Percentiles rank a stretch among this genome's conserved stretches.
Evolutionary conservation across 2,888 invertebrate genomes (phyloP).

Genomic region (Aphidoletes aphidimyza): DNA sequence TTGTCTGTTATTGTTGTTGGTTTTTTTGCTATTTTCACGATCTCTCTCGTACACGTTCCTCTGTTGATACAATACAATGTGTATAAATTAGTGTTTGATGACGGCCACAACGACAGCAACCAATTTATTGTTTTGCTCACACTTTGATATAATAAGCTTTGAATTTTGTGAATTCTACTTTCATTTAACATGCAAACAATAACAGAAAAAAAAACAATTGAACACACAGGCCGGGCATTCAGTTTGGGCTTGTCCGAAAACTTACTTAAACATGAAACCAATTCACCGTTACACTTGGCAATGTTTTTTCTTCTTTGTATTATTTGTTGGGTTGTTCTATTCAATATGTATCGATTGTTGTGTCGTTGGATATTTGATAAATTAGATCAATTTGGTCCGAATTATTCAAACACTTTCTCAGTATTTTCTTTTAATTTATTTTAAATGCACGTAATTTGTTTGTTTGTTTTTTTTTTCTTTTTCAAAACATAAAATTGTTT

Average conservation of each 20-base stretch:
- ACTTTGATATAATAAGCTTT: neutral
- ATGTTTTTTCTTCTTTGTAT: neutral
- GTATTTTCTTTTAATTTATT: no score
- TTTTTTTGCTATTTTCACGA: neutral
- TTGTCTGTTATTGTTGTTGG: neutral
- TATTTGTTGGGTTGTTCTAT: neutral
- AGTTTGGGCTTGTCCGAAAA: neutral
- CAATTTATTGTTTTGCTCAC: slow-evolving; percentile 26
- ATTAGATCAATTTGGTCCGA: neutral
- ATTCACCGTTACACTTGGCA: slow-evolving; percentile 1
- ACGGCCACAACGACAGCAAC: slow-evolving; percentile 26
- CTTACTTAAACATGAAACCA: neutral
- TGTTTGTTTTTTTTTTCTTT: neutral
- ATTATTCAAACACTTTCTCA: no score
- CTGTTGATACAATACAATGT: slow-evolving; percentile 46
- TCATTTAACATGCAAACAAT: slow-evolving; percentile 20
- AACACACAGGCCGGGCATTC: neutral
- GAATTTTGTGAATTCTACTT: neutral
- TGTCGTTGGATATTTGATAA: neutral
- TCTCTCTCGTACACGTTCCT: neutral
- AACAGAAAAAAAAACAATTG: neutral
- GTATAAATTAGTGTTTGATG: slow-evolving; percentile 46
- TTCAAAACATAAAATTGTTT: no score
- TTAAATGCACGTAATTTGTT: no score
- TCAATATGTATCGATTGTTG: neutral